Conservation (phyloP, 2,797 vertebrate genomes). For the Limnodromus scolopaceus region DNA sequence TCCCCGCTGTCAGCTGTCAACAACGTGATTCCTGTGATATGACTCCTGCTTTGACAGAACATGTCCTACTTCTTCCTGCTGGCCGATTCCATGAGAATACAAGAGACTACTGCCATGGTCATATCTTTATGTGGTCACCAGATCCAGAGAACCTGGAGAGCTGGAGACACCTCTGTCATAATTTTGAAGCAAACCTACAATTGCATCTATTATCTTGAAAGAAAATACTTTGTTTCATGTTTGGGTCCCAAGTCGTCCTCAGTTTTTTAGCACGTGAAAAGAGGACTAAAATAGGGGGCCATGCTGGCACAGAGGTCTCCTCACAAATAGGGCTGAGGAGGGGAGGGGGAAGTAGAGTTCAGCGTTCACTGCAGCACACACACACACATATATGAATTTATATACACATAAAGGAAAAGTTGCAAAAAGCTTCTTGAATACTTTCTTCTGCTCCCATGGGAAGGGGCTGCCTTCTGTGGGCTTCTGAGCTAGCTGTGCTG, state of each 20-base stretch:
- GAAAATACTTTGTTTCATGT: neutral
- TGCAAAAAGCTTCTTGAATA: neutral
- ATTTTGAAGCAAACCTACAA: neutral
- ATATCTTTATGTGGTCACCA: neutral
- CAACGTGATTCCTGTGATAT: neutral
- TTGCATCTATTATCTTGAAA: neutral
- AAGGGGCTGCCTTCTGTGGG: neutral
- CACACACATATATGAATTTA: neutral
- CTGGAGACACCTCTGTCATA: neutral
- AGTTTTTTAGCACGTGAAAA: neutral
- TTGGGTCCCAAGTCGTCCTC: neutral
- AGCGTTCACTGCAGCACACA: neutral
- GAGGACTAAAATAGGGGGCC: neutral
- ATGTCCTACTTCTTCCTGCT: neutral
- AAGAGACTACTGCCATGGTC: neutral
- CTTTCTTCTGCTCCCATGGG: neutral
- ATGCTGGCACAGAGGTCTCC: neutral
- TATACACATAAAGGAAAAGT: neutral
- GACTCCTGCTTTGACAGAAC: neutral
- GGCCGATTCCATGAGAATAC: neutral
- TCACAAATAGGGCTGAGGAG: neutral
- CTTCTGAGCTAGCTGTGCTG: neutral
- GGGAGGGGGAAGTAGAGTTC: neutral
- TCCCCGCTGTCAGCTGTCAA: neutral
- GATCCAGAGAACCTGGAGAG: neutral